Conservation (phyloP, 2,113 vertebrate species). For the Dipodomys spectabilis region DNA sequence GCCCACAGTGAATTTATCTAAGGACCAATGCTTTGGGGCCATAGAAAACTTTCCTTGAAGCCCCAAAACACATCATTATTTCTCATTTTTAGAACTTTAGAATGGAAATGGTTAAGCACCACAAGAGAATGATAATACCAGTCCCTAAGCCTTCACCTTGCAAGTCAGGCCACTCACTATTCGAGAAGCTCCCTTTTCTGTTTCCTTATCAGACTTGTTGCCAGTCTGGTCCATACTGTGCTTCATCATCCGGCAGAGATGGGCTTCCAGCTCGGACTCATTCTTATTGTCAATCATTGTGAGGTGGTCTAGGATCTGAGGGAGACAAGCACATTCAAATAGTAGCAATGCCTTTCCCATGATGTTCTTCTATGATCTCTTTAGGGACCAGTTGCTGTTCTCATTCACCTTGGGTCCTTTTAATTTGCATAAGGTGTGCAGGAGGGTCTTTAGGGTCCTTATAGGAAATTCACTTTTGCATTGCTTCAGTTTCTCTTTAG, state of each 20-base stretch:
- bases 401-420: constrained; percentile 94
- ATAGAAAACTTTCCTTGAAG: not conserved
- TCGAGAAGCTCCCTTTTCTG: constrained; percentile 92
- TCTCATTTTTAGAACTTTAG: not conserved
- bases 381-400: not conserved
- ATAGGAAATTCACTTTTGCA: constrained; percentile 97
- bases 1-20: not conserved
- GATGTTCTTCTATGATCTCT: not conserved
- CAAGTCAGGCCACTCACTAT: constrained; percentile 86
- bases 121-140: not conserved
- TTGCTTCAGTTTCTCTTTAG: constrained; percentile 97
- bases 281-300: constrained; percentile 99
- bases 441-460: constrained; percentile 95
- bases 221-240: constrained; percentile 92
- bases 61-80: not conserved
- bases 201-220: constrained; percentile 93
- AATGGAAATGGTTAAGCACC: not conserved
- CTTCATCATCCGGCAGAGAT: constrained; percentile 94
- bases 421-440: constrained; percentile 96
- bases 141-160: too few relatives aligned
- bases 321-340: not conserved
- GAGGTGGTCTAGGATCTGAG: constrained; percentile 96
- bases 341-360: not conserved
- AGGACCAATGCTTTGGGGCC: not conserved
- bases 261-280: constrained; percentile 96